These are phyloP conservation scores for Oscheius sp. DNA, from an alignment of 2,888 invertebrate genomes.

Conservation along the genomic window DNA sequence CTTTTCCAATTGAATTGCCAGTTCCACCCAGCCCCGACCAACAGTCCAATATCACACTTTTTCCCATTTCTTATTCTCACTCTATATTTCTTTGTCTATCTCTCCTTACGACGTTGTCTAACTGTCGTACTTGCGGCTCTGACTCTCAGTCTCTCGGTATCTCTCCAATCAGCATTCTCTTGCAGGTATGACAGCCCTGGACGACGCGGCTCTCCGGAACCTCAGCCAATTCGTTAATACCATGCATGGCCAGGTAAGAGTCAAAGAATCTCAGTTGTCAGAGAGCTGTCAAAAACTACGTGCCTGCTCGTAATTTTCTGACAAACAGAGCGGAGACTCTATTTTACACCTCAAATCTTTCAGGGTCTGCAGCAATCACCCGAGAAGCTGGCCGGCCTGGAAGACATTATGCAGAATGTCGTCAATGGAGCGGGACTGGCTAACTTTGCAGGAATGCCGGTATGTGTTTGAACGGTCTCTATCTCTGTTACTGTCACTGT, in stretches of 20 bases:
- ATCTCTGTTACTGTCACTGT: no score
- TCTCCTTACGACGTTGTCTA: no score
- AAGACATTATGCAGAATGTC: slow-evolving; percentile 34
- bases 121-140: no score
- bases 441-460: slow-evolving; percentile 18
- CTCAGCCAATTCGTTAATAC: slow-evolving; percentile 15
- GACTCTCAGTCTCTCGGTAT: neutral
- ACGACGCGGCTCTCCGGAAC: slow-evolving; percentile 26
- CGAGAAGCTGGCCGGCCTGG: slow-evolving; percentile 29
- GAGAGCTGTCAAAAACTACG: slow-evolving; percentile 10
- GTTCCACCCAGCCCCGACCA: neutral
- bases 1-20: neutral
- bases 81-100: no score
- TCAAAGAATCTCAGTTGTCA: neutral
- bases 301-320: slow-evolving; percentile 1
- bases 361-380: slow-evolving; percentile 32
- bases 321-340: neutral
- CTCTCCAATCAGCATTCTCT: neutral
- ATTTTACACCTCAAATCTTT: slow-evolving; percentile 9
- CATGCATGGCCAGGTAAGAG: slow-evolving; percentile 14
- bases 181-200: slow-evolving; percentile 16
- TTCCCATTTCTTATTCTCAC: no score
- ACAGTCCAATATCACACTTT: no score
- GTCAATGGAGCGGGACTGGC: neutral
- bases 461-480: neutral